Conservation (phyloP, 2,797 vertebrate species). For the Rhinoraja longicauda region DNA sequence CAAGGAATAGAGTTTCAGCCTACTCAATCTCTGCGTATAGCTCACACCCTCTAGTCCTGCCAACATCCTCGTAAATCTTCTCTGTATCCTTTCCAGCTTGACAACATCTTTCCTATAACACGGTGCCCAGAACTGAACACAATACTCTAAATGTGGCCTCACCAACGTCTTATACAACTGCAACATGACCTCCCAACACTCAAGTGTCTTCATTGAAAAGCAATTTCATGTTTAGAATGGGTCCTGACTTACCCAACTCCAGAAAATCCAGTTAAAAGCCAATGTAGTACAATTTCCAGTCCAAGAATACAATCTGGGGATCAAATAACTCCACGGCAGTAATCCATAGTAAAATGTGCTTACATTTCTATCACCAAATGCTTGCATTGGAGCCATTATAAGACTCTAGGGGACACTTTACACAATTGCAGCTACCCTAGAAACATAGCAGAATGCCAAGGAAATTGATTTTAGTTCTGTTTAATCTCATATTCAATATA, state of each 20-base stretch:
- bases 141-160: too few relatives aligned
- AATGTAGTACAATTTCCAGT: not conserved
- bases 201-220: not conserved
- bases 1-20: too few relatives aligned
- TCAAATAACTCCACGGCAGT: not conserved
- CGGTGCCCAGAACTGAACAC: too few relatives aligned
- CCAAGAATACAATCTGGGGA: not conserved
- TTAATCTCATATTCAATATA: slow-evolving; percentile 1
- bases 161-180: too few relatives aligned
- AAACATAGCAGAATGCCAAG: not conserved
- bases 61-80: too few relatives aligned
- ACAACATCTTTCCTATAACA: too few relatives aligned
- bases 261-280: not conserved
- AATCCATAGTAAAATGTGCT: not conserved
- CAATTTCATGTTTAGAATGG: not conserved
- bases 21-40: too few relatives aligned
- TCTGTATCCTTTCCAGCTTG: too few relatives aligned
- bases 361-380: not conserved
- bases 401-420: not conserved
- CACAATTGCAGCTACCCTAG: not conserved
- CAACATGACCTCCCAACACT: too few relatives aligned
- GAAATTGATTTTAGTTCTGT: slow-evolving; percentile 20
- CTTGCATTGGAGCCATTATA: not conserved
- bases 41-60: too few relatives aligned
- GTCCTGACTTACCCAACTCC: not conserved